Evolutionary conservation across 2,888 invertebrate genomes (phyloP).

Genomic region (Tridacna crocea): DNA sequence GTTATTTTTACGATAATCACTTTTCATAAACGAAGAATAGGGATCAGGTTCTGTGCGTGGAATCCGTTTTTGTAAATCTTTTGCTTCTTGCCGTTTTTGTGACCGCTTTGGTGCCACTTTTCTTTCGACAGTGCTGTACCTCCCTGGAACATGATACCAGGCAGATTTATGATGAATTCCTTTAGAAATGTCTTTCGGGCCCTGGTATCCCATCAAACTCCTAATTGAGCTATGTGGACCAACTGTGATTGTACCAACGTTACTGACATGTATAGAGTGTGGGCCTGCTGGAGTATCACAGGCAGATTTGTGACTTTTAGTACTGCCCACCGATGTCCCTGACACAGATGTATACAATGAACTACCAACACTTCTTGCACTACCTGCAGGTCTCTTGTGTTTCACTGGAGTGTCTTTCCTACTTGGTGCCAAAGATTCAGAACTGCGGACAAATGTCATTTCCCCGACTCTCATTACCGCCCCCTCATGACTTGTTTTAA

Average conservation of each 20-base stretch:
- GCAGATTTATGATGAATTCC: slow-evolving; percentile 77
- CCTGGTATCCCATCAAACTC: slow-evolving; percentile 70
- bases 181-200: slow-evolving; percentile 64
- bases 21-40: slow-evolving; percentile 53
- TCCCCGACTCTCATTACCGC: slow-evolving; percentile 39
- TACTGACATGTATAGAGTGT: slow-evolving; percentile 69
- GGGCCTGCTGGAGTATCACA: slow-evolving; percentile 69
- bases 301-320: slow-evolving; percentile 62
- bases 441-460: slow-evolving; percentile 25
- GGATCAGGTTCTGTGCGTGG: slow-evolving; percentile 49
- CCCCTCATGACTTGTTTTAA: slow-evolving; percentile 9
- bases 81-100: slow-evolving; percentile 65
- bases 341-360: slow-evolving; percentile 61
- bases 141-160: slow-evolving; percentile 82
- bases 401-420: slow-evolving; percentile 39
- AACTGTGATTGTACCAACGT: slow-evolving; percentile 65
- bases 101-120: slow-evolving; percentile 72
- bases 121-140: slow-evolving; percentile 73
- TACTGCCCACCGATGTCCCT: slow-evolving; percentile 51
- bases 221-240: slow-evolving; percentile 76
- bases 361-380: slow-evolving; percentile 69
- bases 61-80: slow-evolving; percentile 56
- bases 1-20: slow-evolving; percentile 61
- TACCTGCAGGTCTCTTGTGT: slow-evolving; percentile 55
- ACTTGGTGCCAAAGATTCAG: slow-evolving; percentile 25